Conservation (phyloP, 2,888 invertebrate species). For the Luperina testacea region DNA sequence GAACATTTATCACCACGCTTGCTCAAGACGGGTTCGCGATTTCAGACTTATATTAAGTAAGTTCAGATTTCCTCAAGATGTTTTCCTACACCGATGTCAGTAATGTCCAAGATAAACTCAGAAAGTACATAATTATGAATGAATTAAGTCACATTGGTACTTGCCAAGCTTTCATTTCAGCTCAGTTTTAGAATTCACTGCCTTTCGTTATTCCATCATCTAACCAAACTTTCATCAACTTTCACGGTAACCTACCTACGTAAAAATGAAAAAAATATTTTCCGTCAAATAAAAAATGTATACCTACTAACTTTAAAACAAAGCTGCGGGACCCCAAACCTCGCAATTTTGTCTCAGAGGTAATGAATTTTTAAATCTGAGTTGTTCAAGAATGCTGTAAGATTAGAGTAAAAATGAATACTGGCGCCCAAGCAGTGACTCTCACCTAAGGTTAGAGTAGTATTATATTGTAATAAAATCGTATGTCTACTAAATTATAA, state of each 20-base stretch:
- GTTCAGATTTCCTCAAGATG: not conserved
- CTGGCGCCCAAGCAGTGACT: conserved; percentile 53
- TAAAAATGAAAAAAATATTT: conserved; percentile 15
- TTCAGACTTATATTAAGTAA: not conserved
- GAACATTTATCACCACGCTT: not conserved
- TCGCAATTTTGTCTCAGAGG: conserved; percentile 64
- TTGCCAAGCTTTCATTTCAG: not conserved
- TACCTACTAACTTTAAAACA: conserved; percentile 46
- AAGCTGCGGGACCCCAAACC: conserved; percentile 49
- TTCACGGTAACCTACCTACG: conserved; percentile 9
- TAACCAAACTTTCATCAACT: conserved; percentile 25
- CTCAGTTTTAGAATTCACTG: not conserved
- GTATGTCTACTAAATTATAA: conserved; percentile 27
- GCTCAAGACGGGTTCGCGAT: not conserved
- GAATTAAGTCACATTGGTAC: not conserved
- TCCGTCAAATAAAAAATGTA: conserved; percentile 39
- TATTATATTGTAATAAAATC: conserved; percentile 37
- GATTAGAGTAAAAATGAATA: conserved; percentile 61
- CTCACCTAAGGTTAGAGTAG: not conserved
- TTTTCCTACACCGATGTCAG: not conserved
- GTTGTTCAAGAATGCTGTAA: conserved; percentile 58
- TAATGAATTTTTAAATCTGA: conserved; percentile 73
- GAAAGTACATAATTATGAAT: not conserved
- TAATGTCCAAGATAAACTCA: not conserved
- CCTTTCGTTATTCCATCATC: not conserved